Evolutionary conservation across 2,797 vertebrate species (phyloP).

Genomic region (Buphagus erythrorhynchus): DNA sequence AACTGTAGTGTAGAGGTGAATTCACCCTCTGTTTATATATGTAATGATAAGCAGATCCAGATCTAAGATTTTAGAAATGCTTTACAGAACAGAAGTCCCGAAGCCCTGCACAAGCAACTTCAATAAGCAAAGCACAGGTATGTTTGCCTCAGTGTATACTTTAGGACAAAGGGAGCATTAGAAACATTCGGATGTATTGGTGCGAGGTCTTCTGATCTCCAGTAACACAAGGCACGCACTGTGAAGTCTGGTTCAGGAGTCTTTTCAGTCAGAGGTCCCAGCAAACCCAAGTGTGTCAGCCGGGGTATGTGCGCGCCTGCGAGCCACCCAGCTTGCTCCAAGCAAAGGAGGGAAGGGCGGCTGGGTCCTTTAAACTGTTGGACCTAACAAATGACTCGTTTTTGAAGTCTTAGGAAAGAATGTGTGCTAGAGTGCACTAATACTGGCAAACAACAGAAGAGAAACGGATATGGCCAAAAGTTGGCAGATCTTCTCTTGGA

Average conservation of each 20-base stretch:
- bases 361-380: slow-evolving; percentile 22
- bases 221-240: background rate
- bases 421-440: slow-evolving; percentile 14
- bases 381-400: slow-evolving; percentile 1
- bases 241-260: background rate
- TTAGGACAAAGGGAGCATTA: background rate
- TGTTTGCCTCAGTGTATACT: background rate
- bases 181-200: background rate
- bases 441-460: slow-evolving; percentile 26
- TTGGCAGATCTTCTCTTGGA: slow-evolving; percentile 42
- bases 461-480: slow-evolving; percentile 1
- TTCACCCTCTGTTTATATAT: background rate
- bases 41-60: background rate
- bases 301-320: accelerated
- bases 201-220: background rate
- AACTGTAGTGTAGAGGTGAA: background rate
- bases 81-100: background rate
- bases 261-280: background rate
- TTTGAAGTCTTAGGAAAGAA: slow-evolving; percentile 55
- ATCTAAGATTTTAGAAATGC: background rate
- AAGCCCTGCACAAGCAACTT: background rate
- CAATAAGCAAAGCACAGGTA: background rate
- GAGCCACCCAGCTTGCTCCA: slow-evolving; percentile 37
- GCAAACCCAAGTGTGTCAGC: background rate
- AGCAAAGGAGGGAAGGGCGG: background rate